A percentile compares a stretch with the other conserved stretches of the same genome.
Evolutionary conservation across 1,140 invertebrate genomes (phyloP).

Genomic region (Pollicipes pollicipes): DNA sequence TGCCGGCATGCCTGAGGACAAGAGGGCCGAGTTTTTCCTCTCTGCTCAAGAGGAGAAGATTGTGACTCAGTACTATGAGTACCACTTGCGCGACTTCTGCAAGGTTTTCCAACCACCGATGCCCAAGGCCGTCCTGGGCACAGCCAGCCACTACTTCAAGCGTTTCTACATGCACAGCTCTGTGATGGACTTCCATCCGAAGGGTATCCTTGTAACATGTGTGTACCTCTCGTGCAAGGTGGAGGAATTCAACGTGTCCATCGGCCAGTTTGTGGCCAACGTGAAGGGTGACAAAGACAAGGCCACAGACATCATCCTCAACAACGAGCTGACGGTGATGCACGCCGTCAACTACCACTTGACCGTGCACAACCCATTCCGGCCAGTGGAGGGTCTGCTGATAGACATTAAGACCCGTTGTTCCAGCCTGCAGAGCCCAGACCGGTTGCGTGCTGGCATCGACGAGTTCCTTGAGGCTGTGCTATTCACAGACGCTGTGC

Average conservation of each 20-base stretch:
- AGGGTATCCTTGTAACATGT: slow-evolving; percentile 92
- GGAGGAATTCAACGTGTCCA: slow-evolving; percentile 97
- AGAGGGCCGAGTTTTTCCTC: slow-evolving; percentile 14
- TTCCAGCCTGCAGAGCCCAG: slow-evolving; percentile 54
- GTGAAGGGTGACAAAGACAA: slow-evolving; percentile 82
- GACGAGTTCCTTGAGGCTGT: slow-evolving; percentile 81
- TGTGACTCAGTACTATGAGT: slow-evolving; percentile 54
- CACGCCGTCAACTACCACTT: slow-evolving; percentile 88
- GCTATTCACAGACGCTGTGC: slow-evolving; percentile 70
- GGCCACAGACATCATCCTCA: slow-evolving; percentile 82
- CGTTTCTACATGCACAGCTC: slow-evolving; percentile 90
- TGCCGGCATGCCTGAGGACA: slow-evolving; percentile 35
- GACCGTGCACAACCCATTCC: slow-evolving; percentile 86
- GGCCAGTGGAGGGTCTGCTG: slow-evolving; percentile 84
- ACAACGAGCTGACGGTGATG: slow-evolving; percentile 89
- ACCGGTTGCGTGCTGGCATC: slow-evolving; percentile 59
- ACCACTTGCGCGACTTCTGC: slow-evolving; percentile 80
- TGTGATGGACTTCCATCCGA: slow-evolving; percentile 94
- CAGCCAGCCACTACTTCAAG: slow-evolving; percentile 91
- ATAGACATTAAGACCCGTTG: slow-evolving; percentile 89
- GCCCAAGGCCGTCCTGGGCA: slow-evolving; percentile 77
- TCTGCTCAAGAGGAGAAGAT: slow-evolving; percentile 30
- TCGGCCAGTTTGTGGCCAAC: slow-evolving; percentile 88
- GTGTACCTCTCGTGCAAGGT: slow-evolving; percentile 95
- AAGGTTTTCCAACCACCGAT: slow-evolving; percentile 79